phyloP scores from a whole-genome alignment of 2,797 vertebrate species.

The Lepidocolaptes lacrymiger region DNA sequence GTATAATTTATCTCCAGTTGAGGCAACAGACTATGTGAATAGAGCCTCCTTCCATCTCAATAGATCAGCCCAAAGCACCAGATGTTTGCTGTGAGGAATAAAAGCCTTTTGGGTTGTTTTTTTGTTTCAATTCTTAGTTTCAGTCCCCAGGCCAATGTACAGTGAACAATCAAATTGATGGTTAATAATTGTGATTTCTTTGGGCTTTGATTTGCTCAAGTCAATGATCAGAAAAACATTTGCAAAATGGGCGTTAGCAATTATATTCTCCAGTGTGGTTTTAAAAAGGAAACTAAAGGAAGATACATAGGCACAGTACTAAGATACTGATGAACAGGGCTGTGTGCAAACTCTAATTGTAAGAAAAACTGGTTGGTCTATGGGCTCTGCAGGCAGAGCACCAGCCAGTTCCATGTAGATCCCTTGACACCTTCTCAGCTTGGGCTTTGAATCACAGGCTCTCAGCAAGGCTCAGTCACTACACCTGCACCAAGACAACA shows the following conservation, averaged over 20 bases:
- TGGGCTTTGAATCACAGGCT: not conserved
- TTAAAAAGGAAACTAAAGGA: not conserved
- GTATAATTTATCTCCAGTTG: slow-evolving; percentile 1
- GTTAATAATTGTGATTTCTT: not conserved
- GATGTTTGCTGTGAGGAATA: not conserved
- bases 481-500: not conserved
- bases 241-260: not conserved
- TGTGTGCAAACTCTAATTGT: accelerated
- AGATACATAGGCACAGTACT: not conserved
- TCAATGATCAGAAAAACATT: not conserved
- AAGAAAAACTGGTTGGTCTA: not conserved
- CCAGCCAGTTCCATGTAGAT: not conserved
- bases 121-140: not conserved
- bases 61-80: not conserved
- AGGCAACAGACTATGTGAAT: not conserved
- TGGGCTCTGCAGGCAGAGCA: not conserved
- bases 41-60: not conserved
- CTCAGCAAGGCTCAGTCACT: not conserved
- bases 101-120: not conserved
- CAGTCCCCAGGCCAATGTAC: not conserved
- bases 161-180: not conserved
- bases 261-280: not conserved
- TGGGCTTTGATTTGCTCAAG: not conserved
- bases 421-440: not conserved
- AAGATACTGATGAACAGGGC: not conserved